Evolutionary conservation across 2,888 invertebrate genomes (phyloP).

Genomic region (Iphiclides podalirius): DNA sequence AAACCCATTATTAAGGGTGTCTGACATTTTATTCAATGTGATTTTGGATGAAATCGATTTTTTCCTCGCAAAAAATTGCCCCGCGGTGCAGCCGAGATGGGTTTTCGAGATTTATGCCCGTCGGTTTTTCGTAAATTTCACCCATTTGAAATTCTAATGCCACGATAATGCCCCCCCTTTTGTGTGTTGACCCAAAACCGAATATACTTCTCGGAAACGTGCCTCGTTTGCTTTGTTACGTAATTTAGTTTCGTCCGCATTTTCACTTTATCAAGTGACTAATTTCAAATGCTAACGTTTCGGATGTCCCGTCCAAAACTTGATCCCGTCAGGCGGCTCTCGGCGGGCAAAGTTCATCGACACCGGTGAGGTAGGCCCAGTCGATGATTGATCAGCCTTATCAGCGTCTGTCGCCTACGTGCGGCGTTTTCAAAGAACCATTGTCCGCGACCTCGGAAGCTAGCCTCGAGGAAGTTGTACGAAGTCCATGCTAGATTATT

Average conservation of each 20-base stretch:
- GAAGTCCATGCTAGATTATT: background rate
- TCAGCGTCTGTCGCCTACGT: conserved; percentile 75
- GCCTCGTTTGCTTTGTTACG: conserved; percentile 23
- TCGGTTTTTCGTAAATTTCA: conserved; percentile 40
- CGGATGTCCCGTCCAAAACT: conserved; percentile 54
- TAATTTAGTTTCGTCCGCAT: conserved; percentile 21
- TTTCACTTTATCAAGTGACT: conserved; percentile 41
- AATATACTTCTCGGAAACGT: conserved; percentile 19
- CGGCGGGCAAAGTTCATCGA: conserved; percentile 60
- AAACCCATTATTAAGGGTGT: conserved; percentile 69
- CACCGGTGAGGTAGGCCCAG: conserved; percentile 72
- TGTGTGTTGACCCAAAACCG: no score
- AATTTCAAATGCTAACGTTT: conserved; percentile 48
- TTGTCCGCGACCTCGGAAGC: conserved; percentile 61
- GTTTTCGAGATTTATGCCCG: conserved; percentile 65
- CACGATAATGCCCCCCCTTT: no score
- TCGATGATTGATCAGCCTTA: conserved; percentile 77
- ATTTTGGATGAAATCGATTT: conserved; percentile 69
- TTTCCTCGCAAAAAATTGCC: conserved; percentile 52
- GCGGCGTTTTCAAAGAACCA: conserved; percentile 74
- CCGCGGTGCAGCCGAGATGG: conserved; percentile 63
- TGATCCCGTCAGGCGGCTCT: conserved; percentile 65
- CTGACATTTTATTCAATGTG: conserved; percentile 72
- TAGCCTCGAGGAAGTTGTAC: conserved; percentile 58
- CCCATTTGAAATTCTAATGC: conserved; percentile 52